Base-by-base conservation (phyloP, 1,140 invertebrate genomes). In the Drosophila lowei region DNA sequence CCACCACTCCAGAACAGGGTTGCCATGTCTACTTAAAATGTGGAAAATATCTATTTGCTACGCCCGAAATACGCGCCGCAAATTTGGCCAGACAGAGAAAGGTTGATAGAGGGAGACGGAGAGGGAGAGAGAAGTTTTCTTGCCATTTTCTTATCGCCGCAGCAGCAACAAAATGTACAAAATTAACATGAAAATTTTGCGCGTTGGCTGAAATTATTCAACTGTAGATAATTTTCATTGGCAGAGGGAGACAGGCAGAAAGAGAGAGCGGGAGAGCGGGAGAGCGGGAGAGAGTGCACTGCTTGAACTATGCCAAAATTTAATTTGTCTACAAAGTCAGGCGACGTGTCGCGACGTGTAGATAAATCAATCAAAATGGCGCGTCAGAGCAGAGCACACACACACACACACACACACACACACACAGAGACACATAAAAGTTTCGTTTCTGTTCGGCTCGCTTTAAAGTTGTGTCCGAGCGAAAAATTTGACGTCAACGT, bases 41-140 rank as follows among this genome's bases (percentile, higher is more conserved):
- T 88, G 62, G 84, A 88, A 88, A 88, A 88, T 88, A 88, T 88
- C 75, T 88, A 88, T 88, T 83, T 88, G 72, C 78, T 76, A 79
- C 83, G 83, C 74, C 70, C 62, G 81, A 68, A 88, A 81, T 65
- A 74, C 64, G 68, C 63, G 65, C 55, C 49, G 72, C 55, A 78
- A 68, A 72, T 68, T 72, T 65, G 18, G 52, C 38, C 49, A 65
- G 44, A 62, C 46, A 34, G 38, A 54, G n/a, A 11, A 52, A 52
- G 46, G 42, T 58, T 41, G 60, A 13, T 7, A 23, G 11, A 5
- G 13, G 0, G 9, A 47, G n/a, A 25, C n/a, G n/a, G 2, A 8
- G 3, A 8, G 16, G 6, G 21, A n/a, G n/a, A n/a, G 15, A 8
- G 8, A 6, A 6, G 11, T 15, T 11, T 38, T 56, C 7, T 64